Conservation (phyloP, 2,113 vertebrate species). For the Chrysemys picta region DNA sequence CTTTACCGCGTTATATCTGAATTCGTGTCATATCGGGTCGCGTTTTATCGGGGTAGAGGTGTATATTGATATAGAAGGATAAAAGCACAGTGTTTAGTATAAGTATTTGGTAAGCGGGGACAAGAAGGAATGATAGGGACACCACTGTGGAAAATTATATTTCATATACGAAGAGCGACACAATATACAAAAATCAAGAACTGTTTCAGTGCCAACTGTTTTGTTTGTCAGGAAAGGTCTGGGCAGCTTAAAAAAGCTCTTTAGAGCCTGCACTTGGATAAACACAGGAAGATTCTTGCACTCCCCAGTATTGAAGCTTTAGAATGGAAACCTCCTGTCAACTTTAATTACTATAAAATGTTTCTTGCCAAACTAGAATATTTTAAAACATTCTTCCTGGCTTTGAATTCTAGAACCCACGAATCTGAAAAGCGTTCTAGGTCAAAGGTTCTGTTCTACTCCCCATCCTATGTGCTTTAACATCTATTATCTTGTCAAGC, state of each 20-base stretch:
- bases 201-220: background rate
- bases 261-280: background rate
- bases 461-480: background rate
- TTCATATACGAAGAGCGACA: background rate
- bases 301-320: fast-evolving
- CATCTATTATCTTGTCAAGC: background rate
- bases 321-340: background rate
- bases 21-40: too few relatives aligned
- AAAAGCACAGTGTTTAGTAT: background rate
- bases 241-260: background rate
- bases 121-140: background rate
- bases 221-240: background rate
- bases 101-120: background rate
- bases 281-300: fast-evolving
- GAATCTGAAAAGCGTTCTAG: background rate
- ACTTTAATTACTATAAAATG: background rate
- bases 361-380: background rate
- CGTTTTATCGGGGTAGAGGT: too few relatives aligned
- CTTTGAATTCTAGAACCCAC: background rate
- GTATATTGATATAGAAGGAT: background rate
- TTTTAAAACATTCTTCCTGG: background rate
- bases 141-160: background rate
- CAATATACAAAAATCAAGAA: background rate
- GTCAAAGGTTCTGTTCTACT: background rate
- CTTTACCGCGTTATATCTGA: too few relatives aligned